Percentiles rank a stretch among this genome's conserved stretches.
Evolutionary conservation across 2,797 vertebrate genomes (phyloP).

Genomic region (Hirundo rustica): DNA sequence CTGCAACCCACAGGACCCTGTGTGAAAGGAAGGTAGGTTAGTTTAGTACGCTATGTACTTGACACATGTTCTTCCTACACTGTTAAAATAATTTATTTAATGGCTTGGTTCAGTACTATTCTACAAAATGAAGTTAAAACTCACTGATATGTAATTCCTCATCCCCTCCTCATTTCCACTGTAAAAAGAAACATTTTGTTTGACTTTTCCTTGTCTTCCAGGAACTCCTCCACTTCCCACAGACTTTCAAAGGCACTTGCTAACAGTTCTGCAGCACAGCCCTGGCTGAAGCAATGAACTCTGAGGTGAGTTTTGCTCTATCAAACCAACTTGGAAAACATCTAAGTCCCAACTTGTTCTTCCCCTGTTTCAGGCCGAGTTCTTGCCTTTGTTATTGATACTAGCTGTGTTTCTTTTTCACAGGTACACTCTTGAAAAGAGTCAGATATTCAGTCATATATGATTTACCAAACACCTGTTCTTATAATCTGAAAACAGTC

Average conservation of each 20-base stretch:
- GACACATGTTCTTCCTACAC: neutral
- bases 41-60: neutral
- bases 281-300: slow-evolving; percentile 33
- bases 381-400: neutral
- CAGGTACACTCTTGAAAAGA: neutral
- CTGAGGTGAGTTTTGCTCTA: neutral
- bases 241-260: slow-evolving; percentile 5
- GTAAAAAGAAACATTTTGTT: neutral
- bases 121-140: slow-evolving; percentile 16
- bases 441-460: neutral
- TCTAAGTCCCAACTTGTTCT: neutral
- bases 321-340: neutral
- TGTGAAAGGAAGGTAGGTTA: neutral
- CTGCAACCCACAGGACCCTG: neutral
- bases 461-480: neutral
- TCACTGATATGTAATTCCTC: neutral
- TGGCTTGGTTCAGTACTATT: neutral
- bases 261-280: slow-evolving; percentile 11
- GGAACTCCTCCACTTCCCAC: neutral
- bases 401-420: neutral
- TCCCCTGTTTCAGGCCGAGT: neutral
- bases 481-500: neutral
- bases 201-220: slow-evolving; percentile 12
- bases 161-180: neutral
- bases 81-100: neutral